Evolutionary conservation across 2,888 invertebrate genomes (phyloP).

Genomic region (Drosophila tanythrix): DNA sequence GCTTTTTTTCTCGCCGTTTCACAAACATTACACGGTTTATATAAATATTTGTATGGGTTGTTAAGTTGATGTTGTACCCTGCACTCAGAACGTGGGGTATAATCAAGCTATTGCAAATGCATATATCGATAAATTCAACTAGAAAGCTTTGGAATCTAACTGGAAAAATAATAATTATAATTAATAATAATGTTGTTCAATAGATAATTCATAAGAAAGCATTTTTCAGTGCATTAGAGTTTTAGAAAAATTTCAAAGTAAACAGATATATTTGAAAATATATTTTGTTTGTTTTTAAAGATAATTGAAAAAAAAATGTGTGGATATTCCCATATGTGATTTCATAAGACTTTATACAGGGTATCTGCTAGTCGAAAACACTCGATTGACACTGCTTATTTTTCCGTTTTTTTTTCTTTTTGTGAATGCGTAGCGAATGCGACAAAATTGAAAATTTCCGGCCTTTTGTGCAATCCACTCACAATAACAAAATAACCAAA

Average conservation of each 20-base stretch:
- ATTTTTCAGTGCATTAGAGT: no score
- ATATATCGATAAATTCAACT: no score
- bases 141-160: no score
- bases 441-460: slow-evolving; percentile 74
- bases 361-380: not conserved
- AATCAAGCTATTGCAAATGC: not conserved
- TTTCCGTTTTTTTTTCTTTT: not conserved
- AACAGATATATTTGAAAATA: no score
- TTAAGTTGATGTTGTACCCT: slow-evolving; percentile 6
- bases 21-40: slow-evolving; percentile 44
- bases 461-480: slow-evolving; percentile 54
- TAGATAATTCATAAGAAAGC: no score
- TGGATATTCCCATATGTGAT: not conserved
- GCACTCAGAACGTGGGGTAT: not conserved
- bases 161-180: not conserved
- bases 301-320: not conserved
- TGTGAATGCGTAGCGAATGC: slow-evolving; percentile 31
- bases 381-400: not conserved
- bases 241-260: no score
- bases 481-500: not conserved
- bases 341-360: not conserved
- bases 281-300: not conserved
- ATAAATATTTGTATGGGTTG: not conserved
- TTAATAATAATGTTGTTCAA: not conserved
- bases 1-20: slow-evolving; percentile 30